Evolutionary conservation across 2,797 vertebrate species (phyloP).

Genomic region (Mionectes olivaceus): DNA sequence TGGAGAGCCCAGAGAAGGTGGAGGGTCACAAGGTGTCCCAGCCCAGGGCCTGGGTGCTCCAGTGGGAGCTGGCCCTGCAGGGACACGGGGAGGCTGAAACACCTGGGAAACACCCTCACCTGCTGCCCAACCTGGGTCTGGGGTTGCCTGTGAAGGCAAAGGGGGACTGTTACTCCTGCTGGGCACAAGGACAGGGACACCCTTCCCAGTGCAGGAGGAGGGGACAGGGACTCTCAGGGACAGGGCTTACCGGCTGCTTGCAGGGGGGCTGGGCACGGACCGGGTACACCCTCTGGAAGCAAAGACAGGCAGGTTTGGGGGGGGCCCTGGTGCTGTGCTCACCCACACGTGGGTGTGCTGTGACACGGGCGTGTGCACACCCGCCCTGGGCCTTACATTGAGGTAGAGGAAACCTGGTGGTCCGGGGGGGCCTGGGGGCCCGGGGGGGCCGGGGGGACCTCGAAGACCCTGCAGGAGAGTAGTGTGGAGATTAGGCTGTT

Average conservation of each 20-base stretch:
- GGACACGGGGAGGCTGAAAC: accelerated
- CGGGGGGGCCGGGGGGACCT: slow-evolving; percentile 22
- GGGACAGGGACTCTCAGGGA: not conserved
- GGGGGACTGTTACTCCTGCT: accelerated
- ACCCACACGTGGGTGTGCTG: accelerated
- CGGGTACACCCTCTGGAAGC: slow-evolving; percentile 67
- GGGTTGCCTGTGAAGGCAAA: not conserved
- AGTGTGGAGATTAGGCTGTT: not conserved
- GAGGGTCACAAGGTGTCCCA: not conserved
- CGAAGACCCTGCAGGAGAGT: slow-evolving; percentile 49
- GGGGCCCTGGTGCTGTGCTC: not conserved
- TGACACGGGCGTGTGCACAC: not conserved
- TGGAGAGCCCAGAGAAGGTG: not conserved
- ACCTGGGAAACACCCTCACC: not conserved
- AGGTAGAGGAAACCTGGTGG: slow-evolving; percentile 71
- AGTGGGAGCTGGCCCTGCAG: accelerated
- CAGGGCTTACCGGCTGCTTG: slow-evolving; percentile 63
- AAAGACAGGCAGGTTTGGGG: not conserved
- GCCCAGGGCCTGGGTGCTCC: not conserved
- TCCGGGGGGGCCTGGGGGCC: slow-evolving; percentile 58
- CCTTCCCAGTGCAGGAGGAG: not conserved
- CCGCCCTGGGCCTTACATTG: slow-evolving; percentile 44
- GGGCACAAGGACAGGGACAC: not conserved
- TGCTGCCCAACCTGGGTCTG: not conserved
- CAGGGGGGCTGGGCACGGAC: slow-evolving; percentile 23